Evolutionary conservation across 2,888 invertebrate species (phyloP), one percentile per base, ranked within the genome.

Genomic region (Nudaria mundana): DNA sequence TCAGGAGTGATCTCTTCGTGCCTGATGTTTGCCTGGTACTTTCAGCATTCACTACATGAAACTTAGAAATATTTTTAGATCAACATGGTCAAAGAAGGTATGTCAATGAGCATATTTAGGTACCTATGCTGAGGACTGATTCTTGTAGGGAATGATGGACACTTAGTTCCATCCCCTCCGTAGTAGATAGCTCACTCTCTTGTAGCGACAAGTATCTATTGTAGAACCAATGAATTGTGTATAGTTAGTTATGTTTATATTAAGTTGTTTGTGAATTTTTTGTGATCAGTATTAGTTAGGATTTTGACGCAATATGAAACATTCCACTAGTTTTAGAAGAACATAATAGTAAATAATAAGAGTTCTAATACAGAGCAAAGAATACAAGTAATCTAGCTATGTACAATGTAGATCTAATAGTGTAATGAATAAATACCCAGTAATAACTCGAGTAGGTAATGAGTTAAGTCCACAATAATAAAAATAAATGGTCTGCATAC

Each of bases 221-320:
- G 48, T 50, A 52, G 49, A 61, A 58, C 65, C 63, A 64, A 63
- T 64, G 63, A 65, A 53, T 52, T 59, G n/a, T 54, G 56, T 49
- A 55, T 40, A 58, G 50, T 58, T 56, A 50, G 56, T 54, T 61
- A 54, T 47, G 55, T 53, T 48, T 66, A 49, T 59, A 53, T 59
- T 43, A 48, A 40, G 52, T 46, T 57, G 50, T 60, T 59, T 59
- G 52, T 55, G 55, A 60, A 54, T 52, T 67, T n/a, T 65, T 67
- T 69, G 72, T 73, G 72, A 81, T 81, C 81, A 82, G 81, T 82
- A 82, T 82, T 82, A 79, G 36, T 38, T 69, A 68, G 61, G 50
- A 59, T 41, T 56, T 35, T 43, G 40, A 35, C 52, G 45, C 22
- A 50, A 50, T 41, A 42, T 41, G 52, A 56, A 50, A 59, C 71